phyloP scores from a whole-genome alignment of 2,888 invertebrate species.

The Pardosa pseudoannulata region DNA sequence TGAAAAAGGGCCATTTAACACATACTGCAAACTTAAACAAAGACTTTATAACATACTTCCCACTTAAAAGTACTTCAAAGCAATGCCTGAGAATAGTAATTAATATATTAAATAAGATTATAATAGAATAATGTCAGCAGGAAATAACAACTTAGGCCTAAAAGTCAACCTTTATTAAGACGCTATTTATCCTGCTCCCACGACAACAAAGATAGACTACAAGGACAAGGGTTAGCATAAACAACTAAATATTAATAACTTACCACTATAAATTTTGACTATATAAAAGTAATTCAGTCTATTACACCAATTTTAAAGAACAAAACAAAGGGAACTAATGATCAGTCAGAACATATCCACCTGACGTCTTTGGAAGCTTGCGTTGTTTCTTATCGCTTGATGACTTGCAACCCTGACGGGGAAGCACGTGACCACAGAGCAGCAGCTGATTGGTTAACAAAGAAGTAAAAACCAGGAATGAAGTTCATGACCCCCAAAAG shows the following conservation, averaged over 20 bases:
- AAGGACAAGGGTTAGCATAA: not conserved
- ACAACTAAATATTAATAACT: not conserved
- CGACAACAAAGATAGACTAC: conserved; percentile 10
- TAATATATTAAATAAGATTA: not conserved
- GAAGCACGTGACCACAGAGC: conserved; percentile 49
- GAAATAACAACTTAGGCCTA: conserved; percentile 63
- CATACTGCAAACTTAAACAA: not conserved
- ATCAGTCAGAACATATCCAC: conserved; percentile 57
- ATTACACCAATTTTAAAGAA: conserved; percentile 33
- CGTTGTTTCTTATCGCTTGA: conserved; percentile 72
- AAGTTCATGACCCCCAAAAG: conserved; percentile 71
- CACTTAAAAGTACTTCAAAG: not conserved
- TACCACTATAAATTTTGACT: conserved; percentile 50
- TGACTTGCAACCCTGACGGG: conserved; percentile 69
- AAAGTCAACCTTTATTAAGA: conserved; percentile 64
- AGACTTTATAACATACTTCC: not conserved
- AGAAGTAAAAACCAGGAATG: conserved; percentile 59
- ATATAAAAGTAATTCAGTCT: conserved; percentile 29
- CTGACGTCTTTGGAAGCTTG: conserved; percentile 67
- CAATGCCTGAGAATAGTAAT: not conserved
- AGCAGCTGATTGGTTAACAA: conserved; percentile 48
- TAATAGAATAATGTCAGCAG: conserved; percentile 43
- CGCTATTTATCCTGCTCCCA: conserved; percentile 35
- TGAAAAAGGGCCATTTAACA: not conserved
- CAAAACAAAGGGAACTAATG: conserved; percentile 45